Conservation (phyloP, 2,113 vertebrate species). For the Herpetotheres cachinnans region DNA sequence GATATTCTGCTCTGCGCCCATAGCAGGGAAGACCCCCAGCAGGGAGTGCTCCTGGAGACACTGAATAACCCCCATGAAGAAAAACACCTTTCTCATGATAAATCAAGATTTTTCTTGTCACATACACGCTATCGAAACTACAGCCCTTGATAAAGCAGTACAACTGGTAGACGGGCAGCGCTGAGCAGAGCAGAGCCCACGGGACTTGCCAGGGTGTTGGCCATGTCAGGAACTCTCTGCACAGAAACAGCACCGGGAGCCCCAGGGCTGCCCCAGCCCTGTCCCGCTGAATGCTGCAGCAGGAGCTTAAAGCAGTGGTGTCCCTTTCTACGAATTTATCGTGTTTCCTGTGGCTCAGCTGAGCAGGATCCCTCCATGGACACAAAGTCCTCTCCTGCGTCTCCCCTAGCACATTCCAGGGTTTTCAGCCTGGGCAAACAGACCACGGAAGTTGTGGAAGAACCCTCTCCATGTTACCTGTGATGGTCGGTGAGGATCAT, state of each 20-base stretch:
- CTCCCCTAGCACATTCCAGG: rapidly evolving
- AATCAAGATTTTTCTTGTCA: not conserved
- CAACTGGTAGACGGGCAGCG: not conserved
- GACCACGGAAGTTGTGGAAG: not conserved
- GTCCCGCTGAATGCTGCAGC: not conserved
- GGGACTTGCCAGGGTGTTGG: not conserved
- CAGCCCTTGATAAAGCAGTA: not conserved
- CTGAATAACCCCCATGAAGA: not conserved
- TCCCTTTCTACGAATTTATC: not conserved
- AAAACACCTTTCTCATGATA: not conserved
- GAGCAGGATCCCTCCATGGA: not conserved
- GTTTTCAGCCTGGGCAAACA: not conserved
- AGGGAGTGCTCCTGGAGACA: not conserved
- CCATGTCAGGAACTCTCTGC: not conserved
- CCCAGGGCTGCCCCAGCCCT: not conserved
- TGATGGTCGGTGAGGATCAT: too few relatives aligned
- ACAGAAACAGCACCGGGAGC: not conserved
- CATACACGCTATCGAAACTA: not conserved
- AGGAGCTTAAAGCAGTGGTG: not conserved
- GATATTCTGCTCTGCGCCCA: too few relatives aligned
- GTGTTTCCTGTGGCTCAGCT: not conserved
- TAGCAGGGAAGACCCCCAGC: not conserved
- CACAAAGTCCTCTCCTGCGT: not conserved
- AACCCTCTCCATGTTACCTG: not conserved
- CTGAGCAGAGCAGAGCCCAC: not conserved